Evolutionary conservation across 2,888 invertebrate genomes (phyloP).

Genomic region (Hanleya hanleyi): DNA sequence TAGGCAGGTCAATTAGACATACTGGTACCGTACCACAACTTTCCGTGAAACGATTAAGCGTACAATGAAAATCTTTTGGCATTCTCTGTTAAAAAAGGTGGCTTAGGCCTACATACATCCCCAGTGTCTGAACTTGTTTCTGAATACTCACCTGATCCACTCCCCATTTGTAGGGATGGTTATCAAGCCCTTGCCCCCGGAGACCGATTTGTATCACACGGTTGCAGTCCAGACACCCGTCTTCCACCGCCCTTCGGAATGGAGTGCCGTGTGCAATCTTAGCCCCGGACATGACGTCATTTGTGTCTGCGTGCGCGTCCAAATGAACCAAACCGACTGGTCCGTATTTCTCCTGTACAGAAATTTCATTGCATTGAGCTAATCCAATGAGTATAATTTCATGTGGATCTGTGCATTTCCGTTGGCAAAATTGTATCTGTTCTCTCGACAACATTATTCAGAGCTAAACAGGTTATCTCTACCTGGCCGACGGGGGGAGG

Average conservation of each 20-base stretch:
- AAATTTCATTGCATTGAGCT: too few relatives aligned
- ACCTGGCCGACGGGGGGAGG: too few relatives aligned
- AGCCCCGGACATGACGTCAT: slow-evolving; percentile 65
- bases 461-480: too few relatives aligned
- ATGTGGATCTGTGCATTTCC: too few relatives aligned
- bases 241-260: slow-evolving; percentile 70
- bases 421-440: too few relatives aligned
- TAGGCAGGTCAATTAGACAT: background rate
- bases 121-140: too few relatives aligned
- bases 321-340: slow-evolving; percentile 72
- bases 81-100: too few relatives aligned
- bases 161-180: slow-evolving; percentile 62
- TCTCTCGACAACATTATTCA: too few relatives aligned
- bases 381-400: too few relatives aligned
- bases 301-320: slow-evolving; percentile 72
- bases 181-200: slow-evolving; percentile 61
- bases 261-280: slow-evolving; percentile 72
- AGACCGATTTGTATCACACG: slow-evolving; percentile 72
- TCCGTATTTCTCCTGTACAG: slow-evolving; percentile 68
- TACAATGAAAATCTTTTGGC: too few relatives aligned
- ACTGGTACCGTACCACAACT: background rate
- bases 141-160: slow-evolving; percentile 59
- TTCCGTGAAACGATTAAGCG: too few relatives aligned
- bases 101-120: too few relatives aligned
- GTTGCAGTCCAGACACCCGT: slow-evolving; percentile 66